Percentiles rank a stretch among this genome's conserved stretches.
Evolutionary conservation across 1,140 invertebrate species (phyloP).

Genomic region (Drosophila lacertosa): DNA sequence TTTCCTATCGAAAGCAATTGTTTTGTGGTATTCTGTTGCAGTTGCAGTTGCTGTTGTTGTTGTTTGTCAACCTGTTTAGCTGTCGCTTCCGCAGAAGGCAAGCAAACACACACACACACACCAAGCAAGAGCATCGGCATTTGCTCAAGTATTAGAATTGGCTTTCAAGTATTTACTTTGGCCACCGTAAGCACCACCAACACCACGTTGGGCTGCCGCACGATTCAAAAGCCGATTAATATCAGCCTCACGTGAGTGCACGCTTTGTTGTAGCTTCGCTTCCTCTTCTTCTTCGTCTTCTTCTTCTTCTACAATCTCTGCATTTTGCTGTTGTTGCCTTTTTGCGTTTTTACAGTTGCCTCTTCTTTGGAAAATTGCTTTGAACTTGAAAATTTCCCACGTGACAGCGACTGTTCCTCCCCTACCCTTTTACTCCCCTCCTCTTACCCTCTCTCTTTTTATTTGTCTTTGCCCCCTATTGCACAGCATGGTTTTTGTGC

Average conservation of each 20-base stretch:
- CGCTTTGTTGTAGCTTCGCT: conserved; percentile 58
- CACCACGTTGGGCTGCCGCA: conserved; percentile 53
- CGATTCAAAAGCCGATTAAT: conserved; percentile 80
- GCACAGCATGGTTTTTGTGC: conserved; percentile 39
- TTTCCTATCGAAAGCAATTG: too few species aligned
- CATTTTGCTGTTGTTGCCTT: conserved; percentile 25
- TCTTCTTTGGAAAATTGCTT: conserved; percentile 75
- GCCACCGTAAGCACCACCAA: background rate
- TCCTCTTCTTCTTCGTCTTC: conserved; percentile 25
- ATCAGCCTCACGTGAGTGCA: conserved; percentile 78
- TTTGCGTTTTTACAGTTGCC: conserved; percentile 65
- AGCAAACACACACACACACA: too few species aligned
- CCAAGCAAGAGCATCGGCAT: conserved; percentile 15
- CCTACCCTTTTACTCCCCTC: background rate
- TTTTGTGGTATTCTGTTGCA: conserved; percentile 34
- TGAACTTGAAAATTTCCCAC: conserved; percentile 82
- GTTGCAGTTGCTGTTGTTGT: conserved; percentile 6
- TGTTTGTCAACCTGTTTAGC: conserved; percentile 50
- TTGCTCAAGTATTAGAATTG: conserved; percentile 31
- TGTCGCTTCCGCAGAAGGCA: conserved; percentile 49
- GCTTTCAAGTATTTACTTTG: conserved; percentile 34
- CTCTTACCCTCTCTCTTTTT: background rate
- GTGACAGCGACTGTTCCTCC: conserved; percentile 62
- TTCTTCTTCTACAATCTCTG: too few species aligned
- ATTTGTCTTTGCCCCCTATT: background rate